phyloP scores from a whole-genome alignment of 1,140 invertebrate species.

The Tetragnatha versicolor region DNA sequence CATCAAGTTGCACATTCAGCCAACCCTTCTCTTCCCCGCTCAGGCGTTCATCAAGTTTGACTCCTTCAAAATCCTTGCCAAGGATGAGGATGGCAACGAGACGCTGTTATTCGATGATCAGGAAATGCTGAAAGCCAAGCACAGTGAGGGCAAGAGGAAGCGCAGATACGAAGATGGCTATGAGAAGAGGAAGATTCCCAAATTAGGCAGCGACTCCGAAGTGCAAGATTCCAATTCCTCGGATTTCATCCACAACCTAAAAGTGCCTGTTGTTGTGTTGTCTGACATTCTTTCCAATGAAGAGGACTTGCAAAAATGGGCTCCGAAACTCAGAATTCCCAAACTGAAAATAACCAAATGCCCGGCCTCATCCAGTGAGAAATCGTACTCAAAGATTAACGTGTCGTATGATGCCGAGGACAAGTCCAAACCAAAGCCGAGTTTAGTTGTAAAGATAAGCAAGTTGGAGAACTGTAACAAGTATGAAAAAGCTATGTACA shows the following conservation, averaged over 20 bases:
- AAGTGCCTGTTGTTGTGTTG: slow-evolving; percentile 45
- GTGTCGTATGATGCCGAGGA: slow-evolving; percentile 16
- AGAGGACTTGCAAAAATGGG: slow-evolving; percentile 24
- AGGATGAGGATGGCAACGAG: slow-evolving; percentile 26
- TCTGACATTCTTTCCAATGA: slow-evolving; percentile 34
- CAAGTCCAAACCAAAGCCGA: not conserved
- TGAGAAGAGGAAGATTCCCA: slow-evolving; percentile 1
- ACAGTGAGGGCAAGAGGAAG: not conserved
- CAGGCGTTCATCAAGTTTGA: slow-evolving; percentile 67
- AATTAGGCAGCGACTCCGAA: not conserved
- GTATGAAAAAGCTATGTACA: slow-evolving; percentile 32
- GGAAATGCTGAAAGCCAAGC: slow-evolving; percentile 15
- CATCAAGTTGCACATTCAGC: slow-evolving; percentile 78
- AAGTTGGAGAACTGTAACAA: slow-evolving; percentile 28
- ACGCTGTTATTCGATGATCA: slow-evolving; percentile 53
- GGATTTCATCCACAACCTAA: slow-evolving; percentile 2
- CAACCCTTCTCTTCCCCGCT: slow-evolving; percentile 69
- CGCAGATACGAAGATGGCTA: not conserved
- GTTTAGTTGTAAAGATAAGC: slow-evolving; percentile 43
- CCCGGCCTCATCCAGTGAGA: not conserved
- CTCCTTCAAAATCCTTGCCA: slow-evolving; percentile 31
- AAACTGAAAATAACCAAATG: slow-evolving; percentile 26
- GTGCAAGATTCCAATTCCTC: not conserved
- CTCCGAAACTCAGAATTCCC: slow-evolving; percentile 44
- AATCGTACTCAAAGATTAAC: slow-evolving; percentile 33